These are phyloP conservation scores for Saturnia japonica DNA, from an alignment of 2,888 invertebrate genomes.

Conservation along the genomic window DNA sequence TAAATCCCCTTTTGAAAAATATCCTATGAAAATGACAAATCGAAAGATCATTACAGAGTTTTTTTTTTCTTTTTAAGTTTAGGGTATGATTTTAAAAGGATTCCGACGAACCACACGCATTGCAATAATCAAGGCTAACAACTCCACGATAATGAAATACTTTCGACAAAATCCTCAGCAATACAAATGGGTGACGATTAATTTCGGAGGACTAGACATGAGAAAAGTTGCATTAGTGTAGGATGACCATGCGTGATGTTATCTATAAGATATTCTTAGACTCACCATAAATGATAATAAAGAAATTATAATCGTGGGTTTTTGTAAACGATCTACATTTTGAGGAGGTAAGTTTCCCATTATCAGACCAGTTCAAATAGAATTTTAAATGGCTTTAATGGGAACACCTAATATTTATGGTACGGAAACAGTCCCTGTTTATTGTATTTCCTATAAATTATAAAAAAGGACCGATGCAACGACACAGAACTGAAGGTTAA, in stretches of 20 bases:
- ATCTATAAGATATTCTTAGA: neutral
- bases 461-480: neutral
- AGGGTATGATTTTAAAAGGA: constrained; percentile 16
- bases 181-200: constrained; percentile 55
- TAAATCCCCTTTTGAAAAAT: constrained; percentile 1
- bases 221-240: constrained; percentile 35
- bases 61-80: constrained; percentile 5
- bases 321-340: neutral
- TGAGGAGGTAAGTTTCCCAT: neutral
- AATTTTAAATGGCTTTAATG: neutral
- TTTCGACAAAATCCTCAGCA: constrained; percentile 24
- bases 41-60: neutral
- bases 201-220: constrained; percentile 45
- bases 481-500: neutral
- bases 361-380: neutral
- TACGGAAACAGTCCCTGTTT: too few relatives aligned
- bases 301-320: too few relatives aligned
- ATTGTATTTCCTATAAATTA: neutral
- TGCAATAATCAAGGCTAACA: constrained; percentile 20
- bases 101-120: constrained; percentile 24
- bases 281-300: neutral
- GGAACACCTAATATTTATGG: too few relatives aligned
- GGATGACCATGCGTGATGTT: neutral
- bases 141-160: constrained; percentile 22
- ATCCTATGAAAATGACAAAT: constrained; percentile 16